phyloP scores from a whole-genome alignment of 2,113 vertebrate genomes.

The Ursus arctos region DNA sequence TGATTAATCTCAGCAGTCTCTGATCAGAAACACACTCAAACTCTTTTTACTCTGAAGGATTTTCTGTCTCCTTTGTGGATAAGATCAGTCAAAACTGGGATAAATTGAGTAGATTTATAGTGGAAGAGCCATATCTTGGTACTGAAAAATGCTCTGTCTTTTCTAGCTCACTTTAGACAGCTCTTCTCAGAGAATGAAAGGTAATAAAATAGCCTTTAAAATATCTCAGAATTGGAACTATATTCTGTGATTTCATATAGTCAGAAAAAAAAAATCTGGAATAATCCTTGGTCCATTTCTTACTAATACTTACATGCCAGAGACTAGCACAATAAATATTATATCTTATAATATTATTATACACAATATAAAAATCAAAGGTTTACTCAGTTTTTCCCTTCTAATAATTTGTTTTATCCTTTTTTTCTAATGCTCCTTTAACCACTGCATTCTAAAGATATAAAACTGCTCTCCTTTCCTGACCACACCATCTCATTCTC shows the following conservation, averaged over 20 bases:
- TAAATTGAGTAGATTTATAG: constrained; percentile 51
- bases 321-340: not conserved
- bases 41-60: constrained; percentile 67
- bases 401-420: not conserved
- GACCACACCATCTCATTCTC: not conserved
- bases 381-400: not conserved
- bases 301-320: not conserved
- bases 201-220: constrained; percentile 36
- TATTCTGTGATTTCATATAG: not conserved
- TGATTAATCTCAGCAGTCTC: constrained; percentile 68
- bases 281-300: not conserved
- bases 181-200: constrained; percentile 41
- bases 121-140: constrained; percentile 45
- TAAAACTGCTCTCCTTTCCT: not conserved
- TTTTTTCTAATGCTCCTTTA: not conserved
- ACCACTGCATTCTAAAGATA: not conserved
- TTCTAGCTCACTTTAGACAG: constrained; percentile 27
- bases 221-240: not conserved
- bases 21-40: constrained; percentile 68
- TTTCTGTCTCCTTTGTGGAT: constrained; percentile 70
- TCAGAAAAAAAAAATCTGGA: not conserved
- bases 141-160: constrained; percentile 59
- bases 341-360: not conserved
- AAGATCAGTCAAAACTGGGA: constrained; percentile 71
- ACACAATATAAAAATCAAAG: not conserved